Percentiles rank a stretch among this genome's conserved stretches.
phyloP scores from a whole-genome alignment of 2,888 invertebrate species.

The Cylindroiulus punctatus region DNA sequence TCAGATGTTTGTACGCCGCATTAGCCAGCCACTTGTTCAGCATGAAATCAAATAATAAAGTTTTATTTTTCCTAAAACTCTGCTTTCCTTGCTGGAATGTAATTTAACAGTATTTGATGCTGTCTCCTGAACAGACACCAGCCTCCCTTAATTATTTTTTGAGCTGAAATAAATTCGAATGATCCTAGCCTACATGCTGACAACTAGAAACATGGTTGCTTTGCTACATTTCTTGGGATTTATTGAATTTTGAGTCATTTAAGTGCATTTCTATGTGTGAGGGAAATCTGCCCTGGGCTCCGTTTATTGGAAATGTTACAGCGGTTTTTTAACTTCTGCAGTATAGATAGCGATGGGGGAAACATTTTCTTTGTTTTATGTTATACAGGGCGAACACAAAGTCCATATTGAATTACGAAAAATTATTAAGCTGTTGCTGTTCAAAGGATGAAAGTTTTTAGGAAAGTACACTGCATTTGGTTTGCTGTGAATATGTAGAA shows the following conservation, averaged over 20 bases:
- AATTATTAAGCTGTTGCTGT: too few relatives aligned
- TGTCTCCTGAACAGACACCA: background rate
- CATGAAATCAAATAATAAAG: background rate
- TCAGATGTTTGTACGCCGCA: background rate
- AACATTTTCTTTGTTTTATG: background rate
- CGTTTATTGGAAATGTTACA: background rate
- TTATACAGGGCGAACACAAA: too few relatives aligned
- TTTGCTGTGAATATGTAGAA: too few relatives aligned
- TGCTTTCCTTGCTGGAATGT: background rate
- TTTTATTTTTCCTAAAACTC: background rate
- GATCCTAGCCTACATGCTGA: background rate
- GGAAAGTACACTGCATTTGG: too few relatives aligned
- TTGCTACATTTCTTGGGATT: background rate
- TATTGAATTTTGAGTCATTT: background rate
- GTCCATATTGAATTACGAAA: too few relatives aligned
- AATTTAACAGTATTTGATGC: slow-evolving; percentile 16
- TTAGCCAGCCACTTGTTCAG: background rate
- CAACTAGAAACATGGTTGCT: background rate
- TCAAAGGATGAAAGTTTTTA: too few relatives aligned
- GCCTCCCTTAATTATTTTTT: background rate
- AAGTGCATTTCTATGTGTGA: background rate
- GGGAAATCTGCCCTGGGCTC: background rate
- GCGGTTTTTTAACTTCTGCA: background rate
- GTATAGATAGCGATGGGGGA: background rate
- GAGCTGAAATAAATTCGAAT: background rate